A percentile compares a stretch with the other conserved stretches of the same genome.
These are phyloP conservation scores for Eubasilissa splendida DNA, from an alignment of 2,888 invertebrate species.

Conservation along the genomic window DNA sequence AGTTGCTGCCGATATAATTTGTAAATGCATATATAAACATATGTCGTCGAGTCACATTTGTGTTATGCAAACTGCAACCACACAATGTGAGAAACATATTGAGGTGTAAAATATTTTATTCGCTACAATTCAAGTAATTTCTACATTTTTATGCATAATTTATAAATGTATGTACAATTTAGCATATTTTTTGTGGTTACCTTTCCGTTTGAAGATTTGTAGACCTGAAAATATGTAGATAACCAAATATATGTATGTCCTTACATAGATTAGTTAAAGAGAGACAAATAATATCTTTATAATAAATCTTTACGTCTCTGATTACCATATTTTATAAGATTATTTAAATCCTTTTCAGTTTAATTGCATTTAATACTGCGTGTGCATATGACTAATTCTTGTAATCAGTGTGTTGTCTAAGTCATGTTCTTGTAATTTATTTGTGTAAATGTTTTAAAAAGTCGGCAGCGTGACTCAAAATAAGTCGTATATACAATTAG, in stretches of 20 bases:
- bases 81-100: no score
- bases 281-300: neutral
- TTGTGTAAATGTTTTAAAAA: constrained; percentile 25
- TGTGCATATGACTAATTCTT: constrained; percentile 19
- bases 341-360: neutral
- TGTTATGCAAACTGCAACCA: no score
- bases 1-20: no score
- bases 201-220: neutral
- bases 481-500: constrained; percentile 6
- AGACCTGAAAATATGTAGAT: constrained; percentile 6
- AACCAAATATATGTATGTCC: constrained; percentile 10
- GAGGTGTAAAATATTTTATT: no score
- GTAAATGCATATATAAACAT: no score
- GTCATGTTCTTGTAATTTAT: constrained; percentile 40
- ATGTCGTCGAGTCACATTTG: no score
- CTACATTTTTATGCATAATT: neutral
- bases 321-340: constrained; percentile 35
- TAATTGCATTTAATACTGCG: constrained; percentile 16
- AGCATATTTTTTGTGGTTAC: constrained; percentile 13
- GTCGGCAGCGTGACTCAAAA: constrained; percentile 43
- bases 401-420: constrained; percentile 45
- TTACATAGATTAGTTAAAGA: neutral
- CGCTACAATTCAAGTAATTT: no score
- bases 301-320: constrained; percentile 16
- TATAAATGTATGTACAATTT: neutral